Evolutionary conservation across 2,888 invertebrate species (phyloP).

Genomic region (Ormia ochracea): DNA sequence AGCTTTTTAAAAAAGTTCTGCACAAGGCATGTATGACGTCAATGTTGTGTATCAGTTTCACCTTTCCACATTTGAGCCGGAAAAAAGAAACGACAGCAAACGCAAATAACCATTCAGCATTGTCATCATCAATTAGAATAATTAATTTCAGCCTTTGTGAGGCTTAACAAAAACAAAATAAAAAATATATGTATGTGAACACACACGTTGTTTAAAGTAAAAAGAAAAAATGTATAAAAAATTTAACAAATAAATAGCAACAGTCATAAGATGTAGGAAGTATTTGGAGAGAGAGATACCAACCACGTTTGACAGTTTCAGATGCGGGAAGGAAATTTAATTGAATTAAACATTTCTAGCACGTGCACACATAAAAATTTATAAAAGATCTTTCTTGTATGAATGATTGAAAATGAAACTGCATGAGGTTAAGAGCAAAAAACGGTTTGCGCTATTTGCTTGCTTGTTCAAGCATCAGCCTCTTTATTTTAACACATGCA

Average conservation of each 20-base stretch:
- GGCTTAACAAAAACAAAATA: background rate
- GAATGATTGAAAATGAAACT: background rate
- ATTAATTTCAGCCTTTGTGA: conserved; percentile 67
- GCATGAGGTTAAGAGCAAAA: background rate
- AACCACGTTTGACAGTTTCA: background rate
- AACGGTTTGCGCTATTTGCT: background rate
- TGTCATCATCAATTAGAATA: conserved; percentile 69
- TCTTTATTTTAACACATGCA: background rate
- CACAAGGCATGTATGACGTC: too few relatives aligned
- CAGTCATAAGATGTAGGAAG: background rate
- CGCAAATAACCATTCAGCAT: background rate
- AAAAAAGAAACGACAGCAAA: background rate
- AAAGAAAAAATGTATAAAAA: background rate
- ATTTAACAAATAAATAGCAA: background rate
- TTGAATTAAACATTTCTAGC: conserved; percentile 8
- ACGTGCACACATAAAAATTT: background rate
- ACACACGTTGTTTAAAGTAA: background rate
- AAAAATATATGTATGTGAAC: too few relatives aligned
- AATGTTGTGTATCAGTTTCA: too few relatives aligned
- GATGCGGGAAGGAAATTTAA: background rate
- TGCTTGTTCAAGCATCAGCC: background rate
- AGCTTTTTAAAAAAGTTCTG: too few relatives aligned
- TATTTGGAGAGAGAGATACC: background rate
- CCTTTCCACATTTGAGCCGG: too few relatives aligned
- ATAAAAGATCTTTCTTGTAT: background rate